Evolutionary conservation across 1,140 invertebrate species (phyloP), one percentile per base, ranked within the genome.

Genomic region (Goniozus legneri): DNA sequence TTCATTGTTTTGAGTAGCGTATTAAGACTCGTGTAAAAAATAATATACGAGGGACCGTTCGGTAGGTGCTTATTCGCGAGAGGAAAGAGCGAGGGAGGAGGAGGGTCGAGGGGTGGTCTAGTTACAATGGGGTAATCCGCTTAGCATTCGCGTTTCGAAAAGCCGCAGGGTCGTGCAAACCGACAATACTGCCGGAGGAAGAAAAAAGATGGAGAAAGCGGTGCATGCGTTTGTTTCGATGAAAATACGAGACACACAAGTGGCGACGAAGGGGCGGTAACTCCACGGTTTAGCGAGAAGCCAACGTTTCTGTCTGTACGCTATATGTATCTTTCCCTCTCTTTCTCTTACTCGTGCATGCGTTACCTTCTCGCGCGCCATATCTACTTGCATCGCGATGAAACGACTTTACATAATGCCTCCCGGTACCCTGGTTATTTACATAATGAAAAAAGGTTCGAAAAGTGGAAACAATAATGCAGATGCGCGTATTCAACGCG

Each of bases 381-480:
- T 30, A 14, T 21, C 21, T 35, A 27, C 44, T 27, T 22, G 36
- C 33, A 34, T 37, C 31, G 50, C 50, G 44, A 43, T 47, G 27
- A 37, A 46, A 46, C n/a, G n/a, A n/a, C n/a, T n/a, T n/a, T 47
- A 32, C 44, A 52, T 35, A 46, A 46, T 52, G 40, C 44, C 47
- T 52, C 47, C 47, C 43, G 50, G 33, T 32, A 34, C 45, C 27
- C 33, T 37, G 42, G 39, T 47, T 44, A 52, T 52, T 52, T 52
- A 47, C 50, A 52, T 52, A 52, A 52, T 52, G 50, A 14, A 34
- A 51, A 51, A 51, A 47, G 31, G 41, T 50, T 38, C 50, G 50
- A 43, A 44, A 52, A 47, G 50, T 44, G 41, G 33, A 44, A 50
- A 50, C 47, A 50, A 50, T 50, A 50, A 44, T 43, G 41, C 42